Base-by-base conservation (phyloP, 1,140 invertebrate genomes). In the Scaptomyza montana region DNA sequence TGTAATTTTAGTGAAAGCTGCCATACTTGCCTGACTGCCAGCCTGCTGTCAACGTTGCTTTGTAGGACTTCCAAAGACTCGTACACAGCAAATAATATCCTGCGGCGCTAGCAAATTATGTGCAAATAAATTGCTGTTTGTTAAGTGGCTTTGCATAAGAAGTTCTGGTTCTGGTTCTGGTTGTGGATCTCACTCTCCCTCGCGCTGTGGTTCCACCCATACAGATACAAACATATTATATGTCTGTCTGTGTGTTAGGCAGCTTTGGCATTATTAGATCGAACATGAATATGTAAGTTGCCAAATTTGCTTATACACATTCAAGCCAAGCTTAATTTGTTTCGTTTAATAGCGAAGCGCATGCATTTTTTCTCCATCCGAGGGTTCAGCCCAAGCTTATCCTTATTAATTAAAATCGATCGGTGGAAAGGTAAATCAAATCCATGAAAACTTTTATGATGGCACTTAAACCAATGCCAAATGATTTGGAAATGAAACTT, bases 81-180 rank as follows among this genome's bases (percentile, higher is more conserved):
- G 39, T 45, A 55, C 43, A 45, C 55, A 16, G 47, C 64, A 78
- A 84, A 86, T 87, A 89, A 86, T 87, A 89, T 87, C 84, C 79
- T 80, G 77, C 66, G 80, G 85, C 80, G 85, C 80, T 89, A 74
- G 80, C 80, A 89, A 89, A 89, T 89, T 89, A 89, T 89, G 84
- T 89, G 84, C 84, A 89, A 89, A 89, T 89, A 89, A 89, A 89
- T 89, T 89, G 84, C 85, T 89, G 80, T 84, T 89, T 89, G 77
- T 89, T 89, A 89, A 89, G 85, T 89, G 84, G 85, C 84, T 89
- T 89, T 89, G 85, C 84, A 89, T 89, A 89, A 89, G 84, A 89
- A 89, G 79, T 84, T 87, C 16, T n/a, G n/a, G n/a, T n/a, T n/a
- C 3, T 21, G 21, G 21, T 21, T 21, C 21, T 25, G 21, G 21